Percentiles rank a stretch among this genome's conserved stretches.
Evolutionary conservation across 2,888 invertebrate species (phyloP).

Genomic region (Nephrotoma appendiculata): DNA sequence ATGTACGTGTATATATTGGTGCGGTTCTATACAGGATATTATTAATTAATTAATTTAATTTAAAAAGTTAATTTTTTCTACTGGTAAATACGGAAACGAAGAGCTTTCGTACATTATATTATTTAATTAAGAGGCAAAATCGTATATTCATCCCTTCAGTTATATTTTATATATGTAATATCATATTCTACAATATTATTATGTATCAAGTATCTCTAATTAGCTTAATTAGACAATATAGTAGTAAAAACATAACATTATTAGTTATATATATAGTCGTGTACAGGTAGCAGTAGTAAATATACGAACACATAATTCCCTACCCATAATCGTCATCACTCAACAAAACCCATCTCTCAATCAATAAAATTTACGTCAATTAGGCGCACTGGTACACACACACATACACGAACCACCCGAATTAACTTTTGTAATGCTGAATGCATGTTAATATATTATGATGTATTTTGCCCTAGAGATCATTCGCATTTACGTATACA

Average conservation of each 20-base stretch:
- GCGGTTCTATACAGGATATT: background rate
- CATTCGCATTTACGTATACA: background rate
- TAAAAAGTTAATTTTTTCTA: background rate
- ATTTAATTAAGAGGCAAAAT: background rate
- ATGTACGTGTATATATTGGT: background rate
- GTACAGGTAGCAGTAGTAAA: background rate
- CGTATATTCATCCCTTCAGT: background rate
- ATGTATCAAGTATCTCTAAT: background rate
- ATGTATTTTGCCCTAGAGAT: background rate
- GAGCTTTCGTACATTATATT: background rate
- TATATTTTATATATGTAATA: background rate
- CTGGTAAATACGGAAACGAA: background rate
- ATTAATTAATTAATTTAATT: background rate
- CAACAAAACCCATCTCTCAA: background rate
- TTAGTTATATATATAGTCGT: background rate
- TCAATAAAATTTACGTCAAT: background rate
- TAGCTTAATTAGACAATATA: background rate
- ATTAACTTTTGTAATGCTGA: background rate
- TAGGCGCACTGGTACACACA: background rate
- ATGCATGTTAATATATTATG: background rate
- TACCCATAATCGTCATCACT: background rate
- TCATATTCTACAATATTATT: background rate
- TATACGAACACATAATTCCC: background rate
- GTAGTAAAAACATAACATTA: background rate
- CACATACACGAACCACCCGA: background rate